Percentiles rank a stretch among this genome's conserved stretches.
phyloP scores from a whole-genome alignment of 2,113 vertebrate species.

The Eurystomus gularis region DNA sequence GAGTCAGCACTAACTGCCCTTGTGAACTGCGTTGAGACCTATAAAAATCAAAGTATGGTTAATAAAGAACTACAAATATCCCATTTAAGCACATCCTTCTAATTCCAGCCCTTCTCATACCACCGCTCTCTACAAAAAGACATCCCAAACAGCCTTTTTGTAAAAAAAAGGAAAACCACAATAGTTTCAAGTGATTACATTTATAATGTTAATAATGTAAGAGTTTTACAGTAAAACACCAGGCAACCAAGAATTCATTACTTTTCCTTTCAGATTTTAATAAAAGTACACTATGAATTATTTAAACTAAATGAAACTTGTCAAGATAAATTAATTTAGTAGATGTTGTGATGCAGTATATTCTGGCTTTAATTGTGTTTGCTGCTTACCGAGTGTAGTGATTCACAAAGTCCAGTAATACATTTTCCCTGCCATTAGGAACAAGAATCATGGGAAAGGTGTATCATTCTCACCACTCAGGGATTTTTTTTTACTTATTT shows the following conservation, averaged over 20 bases:
- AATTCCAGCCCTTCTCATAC: neutral
- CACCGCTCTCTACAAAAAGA: neutral
- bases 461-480: neutral
- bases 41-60: neutral
- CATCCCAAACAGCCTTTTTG: neutral
- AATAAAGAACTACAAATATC: neutral
- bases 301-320: constrained; percentile 44
- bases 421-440: constrained; percentile 3
- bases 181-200: constrained; percentile 57
- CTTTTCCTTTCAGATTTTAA: constrained; percentile 49
- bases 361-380: constrained; percentile 43
- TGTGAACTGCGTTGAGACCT: neutral
- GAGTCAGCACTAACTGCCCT: neutral
- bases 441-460: neutral
- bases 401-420: neutral
- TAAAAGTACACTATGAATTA: constrained; percentile 61
- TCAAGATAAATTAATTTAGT: constrained; percentile 56
- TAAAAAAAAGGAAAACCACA: neutral
- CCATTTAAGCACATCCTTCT: neutral
- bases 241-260: constrained; percentile 26
- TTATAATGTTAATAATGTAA: constrained; percentile 65
- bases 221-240: constrained; percentile 26
- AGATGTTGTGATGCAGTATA: constrained; percentile 4
- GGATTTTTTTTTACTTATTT: neutral
- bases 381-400: neutral